phyloP scores from a whole-genome alignment of 2,797 vertebrate species.

The Catamblyrhynchus diadema region DNA sequence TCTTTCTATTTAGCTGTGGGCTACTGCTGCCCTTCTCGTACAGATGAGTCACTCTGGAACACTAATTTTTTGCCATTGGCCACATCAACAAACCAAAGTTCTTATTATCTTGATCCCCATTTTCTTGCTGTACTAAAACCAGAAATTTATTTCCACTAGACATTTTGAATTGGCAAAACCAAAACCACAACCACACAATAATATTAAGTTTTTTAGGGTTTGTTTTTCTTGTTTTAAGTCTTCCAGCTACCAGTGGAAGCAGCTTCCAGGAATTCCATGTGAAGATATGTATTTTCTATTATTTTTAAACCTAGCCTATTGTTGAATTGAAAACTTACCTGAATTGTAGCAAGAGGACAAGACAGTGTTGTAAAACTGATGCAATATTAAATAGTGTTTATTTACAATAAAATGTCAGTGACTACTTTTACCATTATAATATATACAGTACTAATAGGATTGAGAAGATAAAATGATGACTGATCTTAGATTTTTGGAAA shows the following conservation, averaged over 20 bases:
- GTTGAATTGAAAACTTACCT: not conserved
- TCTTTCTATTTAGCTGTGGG: slow-evolving; percentile 65
- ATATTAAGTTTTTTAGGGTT: not conserved
- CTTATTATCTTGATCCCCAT: slow-evolving; percentile 73
- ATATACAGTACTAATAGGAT: not conserved
- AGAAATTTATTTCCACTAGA: not conserved
- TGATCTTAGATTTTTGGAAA: not conserved
- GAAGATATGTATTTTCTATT: not conserved
- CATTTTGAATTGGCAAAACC: not conserved
- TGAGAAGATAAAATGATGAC: not conserved
- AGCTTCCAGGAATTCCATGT: not conserved
- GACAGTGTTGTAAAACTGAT: not conserved
- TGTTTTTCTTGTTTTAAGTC: not conserved
- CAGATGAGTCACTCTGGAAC: slow-evolving; percentile 76
- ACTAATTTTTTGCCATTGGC: slow-evolving; percentile 72
- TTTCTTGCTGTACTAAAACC: slow-evolving; percentile 58
- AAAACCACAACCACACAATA: not conserved
- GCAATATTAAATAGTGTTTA: not conserved
- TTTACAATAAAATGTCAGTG: not conserved
- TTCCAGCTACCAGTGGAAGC: not conserved
- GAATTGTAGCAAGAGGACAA: not conserved
- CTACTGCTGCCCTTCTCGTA: slow-evolving; percentile 77
- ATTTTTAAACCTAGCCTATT: not conserved
- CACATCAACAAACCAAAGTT: slow-evolving; percentile 77
- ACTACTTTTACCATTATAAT: not conserved